Evolutionary conservation across 2,113 vertebrate genomes (phyloP), one percentile per base, ranked within the genome.

Genomic region (Caloenas nicobarica): DNA sequence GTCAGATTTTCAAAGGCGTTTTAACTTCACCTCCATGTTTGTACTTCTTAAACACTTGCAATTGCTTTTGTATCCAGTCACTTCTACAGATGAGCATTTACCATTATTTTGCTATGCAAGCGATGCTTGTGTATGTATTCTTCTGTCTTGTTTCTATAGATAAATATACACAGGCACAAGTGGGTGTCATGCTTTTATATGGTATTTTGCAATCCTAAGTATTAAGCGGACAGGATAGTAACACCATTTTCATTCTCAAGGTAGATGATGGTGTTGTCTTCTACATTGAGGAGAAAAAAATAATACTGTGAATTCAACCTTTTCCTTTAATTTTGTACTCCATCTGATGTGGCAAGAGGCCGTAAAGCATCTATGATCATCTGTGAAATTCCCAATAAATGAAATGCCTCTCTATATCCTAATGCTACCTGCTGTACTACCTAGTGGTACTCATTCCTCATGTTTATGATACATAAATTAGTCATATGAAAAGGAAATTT

Each of bases 1-100:
- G 93, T 95, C 92, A 93, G 83, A 62, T 82, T 96, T 96, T 97
- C 95, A 97, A 97, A 97, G 77, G 36, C 91, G 73, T 94, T 94
- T 82, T 86, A 93, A 81, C 77, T 92, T 95, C 93, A 97, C 88
- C 93, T 95, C 69, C 70, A 7, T 94, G 95, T 95, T 94, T 93
- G 73, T 96, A 69, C 86, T 76, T 73, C 80, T 95, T 84, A 92
- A 97, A 97, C 62, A 82, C 90, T 94, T 76, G 69, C 88, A 83
- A 83, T 84, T 92, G 73, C 92, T 93, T 95, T 96, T 93, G 62
- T 96, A 84, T 85, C 88, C 66, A 76, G 77, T 91, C 83, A 69
- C 89, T 95, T 89, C 64, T 70, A 80, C 50, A 80, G 89, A 91
- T 65, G 89, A 94, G 74, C 73, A 51, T 86, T 93, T 94, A 65